Conservation (phyloP, 1,140 invertebrate species). For the Musca vetustissima region DNA sequence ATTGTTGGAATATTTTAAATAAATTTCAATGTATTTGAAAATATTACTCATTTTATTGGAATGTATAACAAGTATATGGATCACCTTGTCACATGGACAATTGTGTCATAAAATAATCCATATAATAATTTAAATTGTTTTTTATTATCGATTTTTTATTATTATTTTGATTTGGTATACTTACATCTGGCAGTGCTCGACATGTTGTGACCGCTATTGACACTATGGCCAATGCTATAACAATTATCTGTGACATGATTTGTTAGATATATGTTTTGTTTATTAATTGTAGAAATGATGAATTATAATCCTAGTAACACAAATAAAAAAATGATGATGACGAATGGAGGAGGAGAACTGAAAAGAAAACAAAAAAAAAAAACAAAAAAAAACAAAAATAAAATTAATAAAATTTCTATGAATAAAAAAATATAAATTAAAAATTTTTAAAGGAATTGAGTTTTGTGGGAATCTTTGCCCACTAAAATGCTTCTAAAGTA, state of each 20-base stretch:
- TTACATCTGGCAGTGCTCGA: slow-evolving; percentile 53
- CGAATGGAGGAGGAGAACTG: slow-evolving; percentile 10
- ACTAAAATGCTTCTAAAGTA: too few species aligned
- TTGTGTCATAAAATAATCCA: too few species aligned
- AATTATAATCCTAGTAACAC: slow-evolving; percentile 38
- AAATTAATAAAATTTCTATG: slow-evolving; percentile 4
- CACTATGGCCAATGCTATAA: slow-evolving; percentile 26
- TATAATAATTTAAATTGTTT: not conserved
- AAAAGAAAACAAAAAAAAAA: slow-evolving; percentile 9
- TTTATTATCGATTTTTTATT: too few species aligned
- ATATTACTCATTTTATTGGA: not conserved
- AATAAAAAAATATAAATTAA: not conserved
- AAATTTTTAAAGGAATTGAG: too few species aligned
- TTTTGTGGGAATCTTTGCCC: too few species aligned
- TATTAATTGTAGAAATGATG: slow-evolving; percentile 6
- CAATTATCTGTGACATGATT: slow-evolving; percentile 42
- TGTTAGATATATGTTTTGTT: slow-evolving; percentile 27
- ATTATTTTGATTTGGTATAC: slow-evolving; percentile 28
- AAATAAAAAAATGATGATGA: slow-evolving; percentile 1
- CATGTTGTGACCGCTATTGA: slow-evolving; percentile 38
- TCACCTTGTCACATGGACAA: too few species aligned
- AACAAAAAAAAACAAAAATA: not conserved
- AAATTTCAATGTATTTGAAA: not conserved
- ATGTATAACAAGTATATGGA: not conserved
- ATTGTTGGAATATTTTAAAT: too few species aligned